These are phyloP conservation scores for Eciton burchellii DNA, from an alignment of 1,140 invertebrate genomes.

Conservation along the genomic window DNA sequence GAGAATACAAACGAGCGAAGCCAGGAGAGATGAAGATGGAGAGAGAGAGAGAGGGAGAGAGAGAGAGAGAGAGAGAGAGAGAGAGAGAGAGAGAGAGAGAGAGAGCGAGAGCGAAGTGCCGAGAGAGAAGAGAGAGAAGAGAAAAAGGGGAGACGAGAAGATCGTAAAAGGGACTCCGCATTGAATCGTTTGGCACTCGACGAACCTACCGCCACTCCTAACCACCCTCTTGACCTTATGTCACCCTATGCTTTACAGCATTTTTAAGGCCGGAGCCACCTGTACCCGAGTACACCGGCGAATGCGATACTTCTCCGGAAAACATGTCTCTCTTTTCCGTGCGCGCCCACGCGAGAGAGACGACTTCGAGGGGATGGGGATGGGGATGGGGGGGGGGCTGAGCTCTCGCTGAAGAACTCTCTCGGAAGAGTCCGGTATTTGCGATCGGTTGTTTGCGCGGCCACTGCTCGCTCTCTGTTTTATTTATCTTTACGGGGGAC, in stretches of 20 bases:
- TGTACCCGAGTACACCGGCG: slow-evolving; percentile 26
- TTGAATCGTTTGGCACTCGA: slow-evolving; percentile 72
- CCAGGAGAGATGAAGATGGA: not conserved
- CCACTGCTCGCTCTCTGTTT: slow-evolving; percentile 34
- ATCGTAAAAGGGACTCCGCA: slow-evolving; percentile 49
- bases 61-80: not conserved
- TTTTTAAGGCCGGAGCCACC: slow-evolving; percentile 66
- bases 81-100: not conserved
- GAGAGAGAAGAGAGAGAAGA: not conserved
- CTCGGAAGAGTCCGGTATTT: slow-evolving; percentile 46
- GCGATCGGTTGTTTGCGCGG: slow-evolving; percentile 23
- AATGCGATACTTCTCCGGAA: slow-evolving; percentile 47
- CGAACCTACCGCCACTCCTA: slow-evolving; percentile 65
- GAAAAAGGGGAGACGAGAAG: slow-evolving; percentile 15
- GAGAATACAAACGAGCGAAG: slow-evolving; percentile 25
- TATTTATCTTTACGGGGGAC: slow-evolving; percentile 44
- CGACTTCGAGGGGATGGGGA: not conserved
- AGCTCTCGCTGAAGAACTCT: slow-evolving; percentile 40
- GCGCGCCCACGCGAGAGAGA: not conserved
- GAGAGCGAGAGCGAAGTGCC: not conserved
- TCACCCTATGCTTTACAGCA: slow-evolving; percentile 59
- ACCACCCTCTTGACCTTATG: slow-evolving; percentile 73
- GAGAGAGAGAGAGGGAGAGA: not conserved
- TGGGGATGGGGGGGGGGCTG: not conserved
- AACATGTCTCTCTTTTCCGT: slow-evolving; percentile 3